phyloP scores from a whole-genome alignment of 2,113 vertebrate genomes.

The Rynchops niger region DNA sequence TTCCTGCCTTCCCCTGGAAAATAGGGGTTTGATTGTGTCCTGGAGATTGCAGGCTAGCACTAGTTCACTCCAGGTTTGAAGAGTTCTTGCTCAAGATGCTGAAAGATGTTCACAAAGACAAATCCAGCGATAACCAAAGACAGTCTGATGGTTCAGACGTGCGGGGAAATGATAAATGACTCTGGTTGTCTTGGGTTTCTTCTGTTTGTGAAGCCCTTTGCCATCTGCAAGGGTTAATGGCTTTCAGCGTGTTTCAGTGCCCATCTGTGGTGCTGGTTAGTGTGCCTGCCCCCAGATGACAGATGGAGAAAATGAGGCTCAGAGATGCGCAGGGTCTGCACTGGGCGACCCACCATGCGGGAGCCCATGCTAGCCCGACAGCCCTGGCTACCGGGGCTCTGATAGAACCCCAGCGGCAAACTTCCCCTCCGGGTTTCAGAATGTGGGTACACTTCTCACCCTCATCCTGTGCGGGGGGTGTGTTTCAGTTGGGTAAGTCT shows the following conservation, averaged over 20 bases:
- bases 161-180: background rate
- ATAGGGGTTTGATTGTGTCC: background rate
- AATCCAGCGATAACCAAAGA: background rate
- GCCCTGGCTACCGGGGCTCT: background rate
- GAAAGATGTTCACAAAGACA: background rate
- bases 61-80: background rate
- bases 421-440: background rate
- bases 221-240: background rate
- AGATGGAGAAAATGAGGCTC: background rate
- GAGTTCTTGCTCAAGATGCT: background rate
- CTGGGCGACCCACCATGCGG: accelerated
- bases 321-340: background rate
- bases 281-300: accelerated
- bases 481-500: background rate
- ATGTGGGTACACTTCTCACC: background rate
- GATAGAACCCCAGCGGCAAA: background rate
- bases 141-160: background rate
- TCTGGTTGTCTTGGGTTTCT: background rate
- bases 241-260: background rate
- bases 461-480: background rate
- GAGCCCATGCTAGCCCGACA: background rate
- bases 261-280: background rate
- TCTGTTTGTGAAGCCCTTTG: background rate
- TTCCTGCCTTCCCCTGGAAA: background rate
- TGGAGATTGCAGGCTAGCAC: accelerated